Percentiles rank a stretch among this genome's conserved stretches.
phyloP scores from a whole-genome alignment of 2,888 invertebrate genomes.

The Sinhomidia bicolor region DNA sequence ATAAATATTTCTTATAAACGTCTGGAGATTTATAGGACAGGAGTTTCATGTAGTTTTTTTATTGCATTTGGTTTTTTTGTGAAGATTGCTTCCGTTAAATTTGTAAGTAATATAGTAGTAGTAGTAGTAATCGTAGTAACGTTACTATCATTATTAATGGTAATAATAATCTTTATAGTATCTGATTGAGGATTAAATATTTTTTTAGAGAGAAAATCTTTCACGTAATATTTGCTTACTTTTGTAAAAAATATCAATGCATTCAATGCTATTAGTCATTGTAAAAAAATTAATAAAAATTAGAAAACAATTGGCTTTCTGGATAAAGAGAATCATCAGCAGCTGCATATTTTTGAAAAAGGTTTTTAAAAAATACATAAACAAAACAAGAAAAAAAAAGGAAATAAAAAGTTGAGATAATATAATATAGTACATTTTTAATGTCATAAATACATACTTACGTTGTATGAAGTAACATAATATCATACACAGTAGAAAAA shows the following conservation, averaged over 20 bases:
- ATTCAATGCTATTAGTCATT: too few species aligned
- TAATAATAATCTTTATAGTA: not conserved
- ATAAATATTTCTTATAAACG: constrained; percentile 50
- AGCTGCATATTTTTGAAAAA: too few species aligned
- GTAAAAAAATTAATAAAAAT: too few species aligned
- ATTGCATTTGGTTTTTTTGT: constrained; percentile 60
- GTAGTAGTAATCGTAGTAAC: not conserved
- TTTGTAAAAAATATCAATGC: too few species aligned
- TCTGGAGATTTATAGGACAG: constrained; percentile 45
- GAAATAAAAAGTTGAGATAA: too few species aligned
- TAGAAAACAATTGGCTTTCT: too few species aligned
- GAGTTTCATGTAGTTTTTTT: constrained; percentile 38
- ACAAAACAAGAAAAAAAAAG: too few species aligned
- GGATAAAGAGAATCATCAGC: too few species aligned
- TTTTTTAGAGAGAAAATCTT: not conserved
- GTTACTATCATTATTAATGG: not conserved
- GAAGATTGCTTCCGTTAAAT: constrained; percentile 47
- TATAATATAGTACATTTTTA: too few species aligned
- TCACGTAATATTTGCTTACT: not conserved
- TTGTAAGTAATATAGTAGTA: constrained; percentile 7
- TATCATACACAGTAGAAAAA: not conserved
- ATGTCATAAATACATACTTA: too few species aligned
- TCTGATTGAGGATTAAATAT: constrained; percentile 6
- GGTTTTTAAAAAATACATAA: too few species aligned
- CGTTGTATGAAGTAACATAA: not conserved